Evolutionary conservation across 2,888 invertebrate species (phyloP).

Genomic region (Rhyacophila evoluta): DNA sequence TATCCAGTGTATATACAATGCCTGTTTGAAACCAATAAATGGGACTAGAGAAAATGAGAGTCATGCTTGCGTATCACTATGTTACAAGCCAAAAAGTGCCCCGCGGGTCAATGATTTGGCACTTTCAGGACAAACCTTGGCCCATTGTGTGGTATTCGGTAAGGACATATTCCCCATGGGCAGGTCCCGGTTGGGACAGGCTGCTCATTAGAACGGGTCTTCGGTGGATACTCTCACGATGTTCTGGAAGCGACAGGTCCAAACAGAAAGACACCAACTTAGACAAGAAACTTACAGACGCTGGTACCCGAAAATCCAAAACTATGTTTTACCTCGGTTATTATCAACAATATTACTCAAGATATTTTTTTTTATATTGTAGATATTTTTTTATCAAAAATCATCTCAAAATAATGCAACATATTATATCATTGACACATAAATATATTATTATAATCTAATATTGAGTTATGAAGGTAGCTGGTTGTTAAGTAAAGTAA

Average conservation of each 20-base stretch:
- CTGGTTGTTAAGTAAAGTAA: no score
- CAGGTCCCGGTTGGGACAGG: conserved; percentile 22
- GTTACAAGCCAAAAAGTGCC: conserved; percentile 13
- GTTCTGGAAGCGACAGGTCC: neutral
- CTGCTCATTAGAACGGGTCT: neutral
- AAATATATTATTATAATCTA: no score
- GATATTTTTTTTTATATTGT: no score
- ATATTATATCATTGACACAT: no score
- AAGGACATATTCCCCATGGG: conserved; percentile 14
- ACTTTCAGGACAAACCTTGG: conserved; percentile 18
- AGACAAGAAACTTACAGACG: neutral
- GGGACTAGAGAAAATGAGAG: neutral
- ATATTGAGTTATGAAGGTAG: no score
- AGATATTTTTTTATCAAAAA: no score
- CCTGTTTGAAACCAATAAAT: neutral
- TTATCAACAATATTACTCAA: no score
- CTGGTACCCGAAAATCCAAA: no score
- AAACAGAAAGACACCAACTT: conserved; percentile 19
- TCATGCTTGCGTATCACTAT: conserved; percentile 4
- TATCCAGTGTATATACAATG: conserved; percentile 9
- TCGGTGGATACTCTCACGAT: conserved; percentile 8
- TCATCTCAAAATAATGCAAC: no score
- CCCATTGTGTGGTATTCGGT: conserved; percentile 1
- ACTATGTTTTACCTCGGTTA: no score
- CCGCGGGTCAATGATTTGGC: neutral